Base-by-base conservation (phyloP, 1,140 invertebrate genomes). In the Calycopis cecrops region DNA sequence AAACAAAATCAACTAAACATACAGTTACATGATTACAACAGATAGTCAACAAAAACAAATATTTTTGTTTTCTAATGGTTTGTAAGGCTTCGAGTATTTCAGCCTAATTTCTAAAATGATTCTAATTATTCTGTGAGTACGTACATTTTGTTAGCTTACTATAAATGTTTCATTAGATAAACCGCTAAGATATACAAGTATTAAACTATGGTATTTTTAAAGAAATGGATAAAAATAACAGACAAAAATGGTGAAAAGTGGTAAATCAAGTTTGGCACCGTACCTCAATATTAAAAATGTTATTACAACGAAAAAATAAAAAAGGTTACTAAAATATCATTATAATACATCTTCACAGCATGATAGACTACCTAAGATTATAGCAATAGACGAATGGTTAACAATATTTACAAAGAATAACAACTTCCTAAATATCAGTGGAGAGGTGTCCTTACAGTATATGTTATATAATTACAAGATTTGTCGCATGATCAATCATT, bases 401-500 rank as follows among this genome's bases (percentile, higher is more conserved):
- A 81, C 76, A 75, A 82, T 85, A 85, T 85, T 82, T 85, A 85
- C 79, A 82, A 74, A 71, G 75, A 73, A 73, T 69, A 76, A 83
- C 72, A 77, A 77, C 60, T 67, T 52, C 58, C 63, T 73, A 76
- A 42, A 68, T 67, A 62, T 59, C 62, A 42, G 51, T 33, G 17
- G 12, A 42, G 40, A 18, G 40, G 12, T 44, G 9, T 44, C 14
- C 14, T 28, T 28, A 28, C 21, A 6, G 21, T 28, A 28, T 28
- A 3, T 6, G 2, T 3, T 28, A 28, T 16, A 44, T 44, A 37
- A 9, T 44, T 44, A 44, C 40, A 44, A 44, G 14, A 3, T 44
- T 44, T 16, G 40, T 44, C 9, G 14, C 12, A 44, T 16, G 38
- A 28, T 28, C 21, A 28, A 2, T 14, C 9, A 40, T 16, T 44